A percentile compares a stretch with the other conserved stretches of the same genome.
phyloP scores from a whole-genome alignment of 1,140 invertebrate species.

The Drosophila sucinea region DNA sequence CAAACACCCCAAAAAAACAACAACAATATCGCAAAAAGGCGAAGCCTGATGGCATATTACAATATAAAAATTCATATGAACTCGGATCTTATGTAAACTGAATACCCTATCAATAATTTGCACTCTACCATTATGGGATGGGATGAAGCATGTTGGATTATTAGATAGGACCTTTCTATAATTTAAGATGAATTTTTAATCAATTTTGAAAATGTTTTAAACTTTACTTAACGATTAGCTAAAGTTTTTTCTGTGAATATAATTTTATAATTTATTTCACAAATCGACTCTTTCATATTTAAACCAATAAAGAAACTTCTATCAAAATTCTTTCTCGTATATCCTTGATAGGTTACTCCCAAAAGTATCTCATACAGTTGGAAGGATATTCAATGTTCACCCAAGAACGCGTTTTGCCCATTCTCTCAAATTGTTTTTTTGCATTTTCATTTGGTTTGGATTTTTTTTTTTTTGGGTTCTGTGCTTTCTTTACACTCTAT shows the following conservation, averaged over 20 bases:
- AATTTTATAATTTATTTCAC: too few species aligned
- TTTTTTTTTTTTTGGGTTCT: neutral
- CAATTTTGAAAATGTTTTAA: too few species aligned
- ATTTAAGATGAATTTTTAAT: too few species aligned
- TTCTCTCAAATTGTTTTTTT: neutral
- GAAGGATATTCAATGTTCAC: neutral
- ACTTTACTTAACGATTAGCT: too few species aligned
- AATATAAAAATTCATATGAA: constrained; percentile 23
- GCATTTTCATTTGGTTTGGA: neutral
- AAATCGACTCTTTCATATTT: too few species aligned
- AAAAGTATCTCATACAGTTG: neutral
- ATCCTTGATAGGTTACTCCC: neutral
- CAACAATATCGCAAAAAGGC: constrained; percentile 16
- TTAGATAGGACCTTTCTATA: too few species aligned
- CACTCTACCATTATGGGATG: too few species aligned
- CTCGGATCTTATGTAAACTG: neutral
- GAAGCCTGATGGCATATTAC: constrained; percentile 24
- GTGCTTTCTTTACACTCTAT: constrained; percentile 47
- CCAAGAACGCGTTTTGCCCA: neutral
- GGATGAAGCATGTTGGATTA: too few species aligned
- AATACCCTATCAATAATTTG: neutral
- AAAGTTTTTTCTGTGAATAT: too few species aligned
- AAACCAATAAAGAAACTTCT: too few species aligned
- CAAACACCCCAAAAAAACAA: constrained; percentile 32
- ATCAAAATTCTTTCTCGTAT: too few species aligned